A percentile compares a stretch with the other conserved stretches of the same genome.
Conservation (phyloP, 2,113 vertebrate species). For the Calyptomena viridis region DNA sequence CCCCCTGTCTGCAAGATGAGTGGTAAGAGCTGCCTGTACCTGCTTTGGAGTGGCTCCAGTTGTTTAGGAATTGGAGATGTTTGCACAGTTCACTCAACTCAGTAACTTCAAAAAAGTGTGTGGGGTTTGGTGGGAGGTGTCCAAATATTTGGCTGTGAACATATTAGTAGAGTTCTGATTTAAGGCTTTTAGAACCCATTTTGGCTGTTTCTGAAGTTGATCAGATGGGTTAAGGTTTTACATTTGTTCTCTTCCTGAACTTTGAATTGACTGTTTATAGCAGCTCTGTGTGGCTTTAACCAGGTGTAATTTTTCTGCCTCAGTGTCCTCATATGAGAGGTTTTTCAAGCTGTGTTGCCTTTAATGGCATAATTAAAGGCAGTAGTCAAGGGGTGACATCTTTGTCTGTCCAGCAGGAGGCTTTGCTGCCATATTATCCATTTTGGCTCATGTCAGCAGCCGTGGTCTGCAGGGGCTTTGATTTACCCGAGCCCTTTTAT, state of each 20-base stretch:
- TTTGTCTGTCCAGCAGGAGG: background rate
- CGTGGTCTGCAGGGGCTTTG: background rate
- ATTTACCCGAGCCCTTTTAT: background rate
- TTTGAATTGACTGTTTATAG: background rate
- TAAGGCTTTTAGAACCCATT: background rate
- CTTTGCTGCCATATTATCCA: background rate
- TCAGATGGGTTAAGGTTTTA: background rate
- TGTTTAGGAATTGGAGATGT: background rate
- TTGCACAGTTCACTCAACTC: background rate
- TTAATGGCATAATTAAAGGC: background rate
- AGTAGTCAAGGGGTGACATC: background rate
- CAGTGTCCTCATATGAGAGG: background rate
- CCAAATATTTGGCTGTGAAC: background rate
- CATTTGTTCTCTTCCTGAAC: background rate
- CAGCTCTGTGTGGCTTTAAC: background rate
- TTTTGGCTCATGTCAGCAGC: background rate
- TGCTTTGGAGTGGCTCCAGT: background rate
- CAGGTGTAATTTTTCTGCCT: background rate
- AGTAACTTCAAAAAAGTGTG: background rate
- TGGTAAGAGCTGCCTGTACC: constrained; percentile 73
- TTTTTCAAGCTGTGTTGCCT: background rate
- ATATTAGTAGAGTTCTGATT: background rate
- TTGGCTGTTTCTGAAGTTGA: background rate
- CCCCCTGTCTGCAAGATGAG: constrained; percentile 83
- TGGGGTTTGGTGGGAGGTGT: background rate